Evolutionary conservation across 1,140 invertebrate species (phyloP).

Genomic region (Ptiloglossa arizonensis): DNA sequence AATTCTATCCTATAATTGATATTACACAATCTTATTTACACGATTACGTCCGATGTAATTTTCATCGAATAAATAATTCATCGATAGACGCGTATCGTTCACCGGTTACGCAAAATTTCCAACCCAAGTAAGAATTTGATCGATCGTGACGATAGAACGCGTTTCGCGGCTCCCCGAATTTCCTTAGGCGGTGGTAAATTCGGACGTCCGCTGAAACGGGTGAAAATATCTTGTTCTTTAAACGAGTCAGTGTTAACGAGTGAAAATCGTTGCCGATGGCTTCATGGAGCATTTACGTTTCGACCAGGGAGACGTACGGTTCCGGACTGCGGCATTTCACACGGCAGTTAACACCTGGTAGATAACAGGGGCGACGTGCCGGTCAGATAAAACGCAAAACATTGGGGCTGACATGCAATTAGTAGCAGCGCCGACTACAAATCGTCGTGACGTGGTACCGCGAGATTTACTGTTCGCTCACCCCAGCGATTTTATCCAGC

Average conservation of each 20-base stretch:
- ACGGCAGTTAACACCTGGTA: constrained; percentile 53
- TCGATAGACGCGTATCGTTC: too few relatives aligned
- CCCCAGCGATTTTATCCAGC: constrained; percentile 13
- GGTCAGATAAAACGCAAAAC: constrained; percentile 66
- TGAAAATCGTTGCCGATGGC: constrained; percentile 54
- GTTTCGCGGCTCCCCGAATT: not conserved
- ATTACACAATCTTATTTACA: too few relatives aligned
- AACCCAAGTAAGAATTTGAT: too few relatives aligned
- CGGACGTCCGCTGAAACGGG: too few relatives aligned
- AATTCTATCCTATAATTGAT: too few relatives aligned
- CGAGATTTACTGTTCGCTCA: constrained; percentile 48
- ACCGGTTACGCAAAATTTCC: too few relatives aligned
- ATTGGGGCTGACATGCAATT: constrained; percentile 61
- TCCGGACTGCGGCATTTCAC: constrained; percentile 53
- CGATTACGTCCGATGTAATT: too few relatives aligned
- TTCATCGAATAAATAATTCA: too few relatives aligned
- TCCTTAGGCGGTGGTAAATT: not conserved
- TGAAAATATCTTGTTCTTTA: constrained; percentile 26
- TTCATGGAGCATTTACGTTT: constrained; percentile 47
- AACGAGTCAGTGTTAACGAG: constrained; percentile 24
- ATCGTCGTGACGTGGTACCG: constrained; percentile 49
- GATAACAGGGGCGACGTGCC: constrained; percentile 42
- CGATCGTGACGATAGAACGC: not conserved
- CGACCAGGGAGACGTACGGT: constrained; percentile 28
- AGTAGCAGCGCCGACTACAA: constrained; percentile 58